Conservation (phyloP, 2,888 invertebrate species). For the Drosophila ustulata region DNA sequence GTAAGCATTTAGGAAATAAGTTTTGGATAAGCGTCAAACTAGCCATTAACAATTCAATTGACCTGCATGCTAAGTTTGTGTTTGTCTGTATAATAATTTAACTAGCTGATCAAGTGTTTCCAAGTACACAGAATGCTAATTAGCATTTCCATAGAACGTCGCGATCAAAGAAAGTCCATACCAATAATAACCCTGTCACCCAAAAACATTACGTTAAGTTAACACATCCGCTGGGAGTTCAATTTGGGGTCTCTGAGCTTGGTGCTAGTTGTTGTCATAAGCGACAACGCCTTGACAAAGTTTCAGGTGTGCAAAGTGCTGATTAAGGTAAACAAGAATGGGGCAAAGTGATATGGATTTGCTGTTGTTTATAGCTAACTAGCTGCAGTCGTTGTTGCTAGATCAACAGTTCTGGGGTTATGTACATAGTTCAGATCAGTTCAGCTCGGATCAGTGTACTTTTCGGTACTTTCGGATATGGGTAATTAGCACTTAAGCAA, state of each 20-base stretch:
- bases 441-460: background rate
- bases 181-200: background rate
- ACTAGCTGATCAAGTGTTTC: background rate
- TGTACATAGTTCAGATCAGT: slow-evolving; percentile 13
- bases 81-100: background rate
- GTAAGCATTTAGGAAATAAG: too few species aligned
- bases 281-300: background rate
- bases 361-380: background rate
- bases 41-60: background rate
- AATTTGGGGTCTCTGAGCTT: background rate
- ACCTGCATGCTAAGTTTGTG: background rate
- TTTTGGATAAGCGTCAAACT: background rate
- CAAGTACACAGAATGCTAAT: slow-evolving; percentile 38
- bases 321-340: slow-evolving; percentile 15
- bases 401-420: slow-evolving; percentile 37
- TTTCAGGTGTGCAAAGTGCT: slow-evolving; percentile 15
- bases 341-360: slow-evolving; percentile 2
- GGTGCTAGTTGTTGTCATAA: background rate
- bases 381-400: background rate
- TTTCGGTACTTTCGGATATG: slow-evolving; percentile 30
- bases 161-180: slow-evolving; percentile 12
- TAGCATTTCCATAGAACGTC: background rate
- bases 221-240: background rate
- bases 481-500: slow-evolving; percentile 46
- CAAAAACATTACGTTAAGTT: background rate